Evolutionary conservation across 1,140 invertebrate species (phyloP), one percentile per base, ranked within the genome.

Genomic region (Pomacea maculata): DNA sequence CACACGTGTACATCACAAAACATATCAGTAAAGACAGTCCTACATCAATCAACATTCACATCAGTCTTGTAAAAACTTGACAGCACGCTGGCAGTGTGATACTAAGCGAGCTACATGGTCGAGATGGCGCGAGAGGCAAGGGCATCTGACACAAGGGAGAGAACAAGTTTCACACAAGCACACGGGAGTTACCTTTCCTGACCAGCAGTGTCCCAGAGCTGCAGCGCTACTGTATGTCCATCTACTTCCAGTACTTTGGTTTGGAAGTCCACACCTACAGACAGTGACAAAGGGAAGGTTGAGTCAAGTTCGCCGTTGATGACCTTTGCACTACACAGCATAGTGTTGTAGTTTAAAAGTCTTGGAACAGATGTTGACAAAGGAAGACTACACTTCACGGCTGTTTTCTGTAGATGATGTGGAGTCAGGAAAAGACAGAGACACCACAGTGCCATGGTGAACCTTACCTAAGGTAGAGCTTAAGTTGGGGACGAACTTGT

Each of bases 191-290:
- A 93, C 92, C 92, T 91, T 87, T 93, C 93, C 84, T 93, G 93
- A 14, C 94, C 94, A 72, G 94, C 94, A 10, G 94, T 94, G 83
- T 95, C 94, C 90, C 90, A 91, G 3, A 95, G 88, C 80, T 95
- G 94, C 10, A 95, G 87, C 29, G 94, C 93, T 19, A 94, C 92
- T 78, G 93, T 93, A 83, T 92, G 91, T 14, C 93, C 93, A 85
- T 94, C 94, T 9, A 95, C 91, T 81, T 92, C 89, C 19, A 95
- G 86, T 8, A 93, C 93, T 87, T 94, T 94, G 54, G 94, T 93
- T 83, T 94, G 93, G 84, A 94, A 95, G 88, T 95, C 94, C 3
- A 95, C 93, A 68, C 94, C 94, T 94, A 82, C 17, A 86, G 79
- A 67, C 45, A 81, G 76, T 71, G 21, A 78, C 34, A 45, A 45